Base-by-base conservation (phyloP, 2,113 vertebrate species). In the Recurvirostra avosetta region DNA sequence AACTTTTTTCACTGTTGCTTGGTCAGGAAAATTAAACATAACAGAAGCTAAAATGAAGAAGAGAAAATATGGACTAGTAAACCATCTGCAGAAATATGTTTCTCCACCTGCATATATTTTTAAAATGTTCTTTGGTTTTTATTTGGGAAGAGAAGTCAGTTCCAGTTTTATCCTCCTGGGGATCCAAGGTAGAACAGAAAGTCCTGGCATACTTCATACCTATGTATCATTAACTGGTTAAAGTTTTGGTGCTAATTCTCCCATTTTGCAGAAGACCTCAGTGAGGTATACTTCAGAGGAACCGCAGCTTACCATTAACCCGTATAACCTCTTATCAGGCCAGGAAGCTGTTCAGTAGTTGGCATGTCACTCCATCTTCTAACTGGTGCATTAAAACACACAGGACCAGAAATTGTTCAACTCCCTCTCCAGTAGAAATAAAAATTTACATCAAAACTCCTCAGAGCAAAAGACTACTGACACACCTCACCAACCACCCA, bases 1-100 rank as follows among this genome's bases (percentile, higher is more conserved):
- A 84, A 99, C 99, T 95, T 99, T 99, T 98, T 99, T 99, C 50
- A 99, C 99, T 10, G 99, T 99, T 97, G 99, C 98, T 98, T 99
- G 99, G 92, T 99, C 99, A 77, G 99, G 99, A 96, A 99, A 99
- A 99, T 99, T 99, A 97, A 99, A 99, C 99, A 99, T 99, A 92
- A 99, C 99, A 0, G 99, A 99, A 34, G 99, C 99, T 99, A 98
- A 62, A 62, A 81, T 71, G 59, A 91, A 95, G 78, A 91, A 89
- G 84, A 94, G 81, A 97, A 97, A 95, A 95, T 67, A 68, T 8
- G 34, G 43, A 86, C 80, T 77, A 94, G 94, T 96, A 95, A 97
- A 71, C 41, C 34, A 82, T 13, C 38, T 85, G 26, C n/a, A 86
- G 76, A 72, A 72, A 32, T 43, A 41, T 94, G 36, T 89, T 95